phyloP scores from a whole-genome alignment of 2,797 vertebrate genomes.

The Parotocinclus haroldoi region DNA sequence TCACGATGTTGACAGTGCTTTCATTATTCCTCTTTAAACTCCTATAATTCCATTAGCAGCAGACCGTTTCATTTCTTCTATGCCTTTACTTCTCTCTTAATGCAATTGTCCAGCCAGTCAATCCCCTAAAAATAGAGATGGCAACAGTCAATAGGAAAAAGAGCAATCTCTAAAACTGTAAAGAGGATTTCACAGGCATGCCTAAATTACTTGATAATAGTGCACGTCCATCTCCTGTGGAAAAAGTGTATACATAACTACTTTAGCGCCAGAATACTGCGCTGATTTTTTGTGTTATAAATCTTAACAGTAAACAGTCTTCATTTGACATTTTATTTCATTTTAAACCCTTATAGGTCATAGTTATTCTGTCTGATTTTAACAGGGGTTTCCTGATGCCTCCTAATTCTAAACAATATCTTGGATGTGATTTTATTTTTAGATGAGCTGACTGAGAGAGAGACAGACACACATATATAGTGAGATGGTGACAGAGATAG shows the following conservation, averaged over 20 bases:
- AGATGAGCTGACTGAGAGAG: too few relatives aligned
- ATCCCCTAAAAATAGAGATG: slow-evolving; percentile 62
- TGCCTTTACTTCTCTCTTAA: slow-evolving; percentile 18
- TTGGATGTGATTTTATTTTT: too few relatives aligned
- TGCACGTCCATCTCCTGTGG: slow-evolving; percentile 35
- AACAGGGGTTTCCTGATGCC: too few relatives aligned
- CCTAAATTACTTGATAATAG: slow-evolving; percentile 48
- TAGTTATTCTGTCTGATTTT: too few relatives aligned
- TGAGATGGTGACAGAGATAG: too few relatives aligned
- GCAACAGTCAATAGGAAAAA: slow-evolving; percentile 47
- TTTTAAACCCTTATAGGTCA: too few relatives aligned
- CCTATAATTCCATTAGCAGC: slow-evolving; percentile 34
- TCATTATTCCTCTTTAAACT: slow-evolving; percentile 30
- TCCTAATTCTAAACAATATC: too few relatives aligned
- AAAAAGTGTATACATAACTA: slow-evolving; percentile 13
- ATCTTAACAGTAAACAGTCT: too few relatives aligned
- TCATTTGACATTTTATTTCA: too few relatives aligned
- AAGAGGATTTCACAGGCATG: slow-evolving; percentile 45
- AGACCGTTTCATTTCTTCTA: slow-evolving; percentile 32
- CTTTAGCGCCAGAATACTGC: not conserved
- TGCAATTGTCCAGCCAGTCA: slow-evolving; percentile 33
- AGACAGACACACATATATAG: too few relatives aligned
- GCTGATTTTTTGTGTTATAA: too few relatives aligned
- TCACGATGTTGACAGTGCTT: slow-evolving; percentile 16
- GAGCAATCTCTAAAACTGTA: slow-evolving; percentile 34